Evolutionary conservation across 1,140 invertebrate species (phyloP), one percentile per base, ranked within the genome.

Genomic region (Bombus confusus): DNA sequence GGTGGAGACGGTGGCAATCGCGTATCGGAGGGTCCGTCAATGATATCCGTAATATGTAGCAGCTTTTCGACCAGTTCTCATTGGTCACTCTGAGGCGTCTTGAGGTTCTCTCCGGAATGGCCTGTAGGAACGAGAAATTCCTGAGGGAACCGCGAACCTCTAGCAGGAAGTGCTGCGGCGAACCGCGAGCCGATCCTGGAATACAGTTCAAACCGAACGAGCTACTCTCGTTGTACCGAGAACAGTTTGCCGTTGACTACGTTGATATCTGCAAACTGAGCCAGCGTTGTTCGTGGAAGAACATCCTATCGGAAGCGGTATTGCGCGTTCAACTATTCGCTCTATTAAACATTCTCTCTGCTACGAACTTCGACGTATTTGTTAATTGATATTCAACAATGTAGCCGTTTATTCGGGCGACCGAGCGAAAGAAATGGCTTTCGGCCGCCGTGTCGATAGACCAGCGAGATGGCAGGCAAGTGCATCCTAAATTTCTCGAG

Each of bases 141-240:
- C 94, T 95, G 47, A 96, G 93, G 85, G 96, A 94, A 94, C 97
- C 97, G 90, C 97, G 96, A 73, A 98, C 97, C 95, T 98, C 98
- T 82, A 98, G 95, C 71, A 98, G 95, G 94, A 98, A 98, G 92
- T 97, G 97, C 94, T 98, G 98, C n/a, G 97, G 96, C 62, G 98
- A 95, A 39, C 98, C 98, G 28, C 98, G 98, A 71, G 91, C 97
- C 91, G 97, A 96, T 62, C 98, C 98, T 1, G 97, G 96, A 78
- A 96, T 95, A 94, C 98, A 98, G 83, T 96, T 96, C 68, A 98
- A 97, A 93, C 97, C 96, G 81, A 98, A 95, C 34, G 95, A 93
- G 88, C 95, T 96, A 77, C 96, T 96, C 75, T 96, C 96, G 93
- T 97, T 97, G 89, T 96, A 95, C 78, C 97, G 93, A 80, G 96